phyloP scores from a whole-genome alignment of 2,797 vertebrate genomes.

The Smutsia gigantea region DNA sequence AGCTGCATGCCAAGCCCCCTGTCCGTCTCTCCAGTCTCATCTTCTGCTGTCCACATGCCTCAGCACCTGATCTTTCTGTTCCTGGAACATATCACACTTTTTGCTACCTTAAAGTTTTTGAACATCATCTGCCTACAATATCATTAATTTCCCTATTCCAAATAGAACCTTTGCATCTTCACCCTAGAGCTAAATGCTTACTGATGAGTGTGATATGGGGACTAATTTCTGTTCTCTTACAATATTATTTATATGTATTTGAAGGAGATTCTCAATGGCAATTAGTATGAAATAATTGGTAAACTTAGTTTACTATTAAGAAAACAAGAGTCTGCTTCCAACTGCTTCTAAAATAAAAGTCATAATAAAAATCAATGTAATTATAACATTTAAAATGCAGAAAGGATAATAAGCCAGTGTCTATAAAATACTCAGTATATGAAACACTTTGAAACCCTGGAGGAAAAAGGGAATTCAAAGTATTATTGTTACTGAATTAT shows the following conservation, averaged over 20 bases:
- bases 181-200: conserved; percentile 69
- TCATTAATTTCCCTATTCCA: neutral
- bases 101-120: neutral
- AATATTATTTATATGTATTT: conserved; percentile 77
- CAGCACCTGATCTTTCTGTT: neutral
- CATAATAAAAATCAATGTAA: conserved; percentile 55
- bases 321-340: neutral
- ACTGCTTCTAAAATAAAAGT: conserved; percentile 58
- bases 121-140: neutral
- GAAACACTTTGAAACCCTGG: conserved; percentile 21
- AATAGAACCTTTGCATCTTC: conserved; percentile 59
- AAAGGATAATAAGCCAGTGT: neutral
- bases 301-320: conserved; percentile 53
- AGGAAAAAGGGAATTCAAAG: conserved; percentile 30
- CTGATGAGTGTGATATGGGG: conserved; percentile 65
- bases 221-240: conserved; percentile 75
- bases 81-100: neutral
- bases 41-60: neutral
- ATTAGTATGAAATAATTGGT: conserved; percentile 12
- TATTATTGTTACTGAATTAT: conserved; percentile 8
- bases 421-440: conserved; percentile 49
- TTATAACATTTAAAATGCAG: conserved; percentile 46
- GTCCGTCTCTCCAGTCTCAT: neutral
- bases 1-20: neutral
- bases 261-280: conserved; percentile 68